Conservation (phyloP, 2,113 vertebrate genomes). For the Coturnix japonica region DNA sequence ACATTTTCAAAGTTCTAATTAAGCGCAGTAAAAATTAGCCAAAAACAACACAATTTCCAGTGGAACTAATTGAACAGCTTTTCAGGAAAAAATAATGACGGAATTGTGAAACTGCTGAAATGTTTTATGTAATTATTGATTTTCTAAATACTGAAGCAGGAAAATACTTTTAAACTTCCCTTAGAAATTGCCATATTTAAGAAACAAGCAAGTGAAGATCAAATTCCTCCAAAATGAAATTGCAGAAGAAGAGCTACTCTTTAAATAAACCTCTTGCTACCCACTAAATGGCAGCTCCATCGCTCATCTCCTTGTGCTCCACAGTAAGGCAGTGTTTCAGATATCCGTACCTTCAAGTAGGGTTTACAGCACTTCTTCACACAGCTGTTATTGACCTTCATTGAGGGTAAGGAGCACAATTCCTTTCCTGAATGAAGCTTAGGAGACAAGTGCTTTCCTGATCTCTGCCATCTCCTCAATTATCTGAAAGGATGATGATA, state of each 20-base stretch:
- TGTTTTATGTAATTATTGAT: background rate
- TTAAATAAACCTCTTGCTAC: background rate
- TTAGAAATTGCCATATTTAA: background rate
- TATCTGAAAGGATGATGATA: background rate
- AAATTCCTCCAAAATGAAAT: background rate
- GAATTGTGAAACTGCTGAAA: background rate
- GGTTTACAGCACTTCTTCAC: background rate
- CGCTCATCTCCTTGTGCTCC: background rate
- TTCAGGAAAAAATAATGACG: fast-evolving
- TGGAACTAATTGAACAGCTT: background rate
- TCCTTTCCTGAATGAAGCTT: background rate
- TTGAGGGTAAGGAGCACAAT: background rate
- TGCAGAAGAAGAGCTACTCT: background rate
- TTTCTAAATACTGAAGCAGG: background rate
- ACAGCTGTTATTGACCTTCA: background rate
- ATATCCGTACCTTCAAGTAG: background rate
- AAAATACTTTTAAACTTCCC: background rate
- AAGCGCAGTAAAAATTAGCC: background rate
- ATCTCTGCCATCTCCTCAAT: background rate
- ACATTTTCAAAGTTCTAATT: background rate
- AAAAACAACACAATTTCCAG: background rate
- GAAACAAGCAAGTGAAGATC: background rate
- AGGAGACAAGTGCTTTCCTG: background rate
- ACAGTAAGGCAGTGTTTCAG: fast-evolving
- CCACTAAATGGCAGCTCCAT: background rate